Evolutionary conservation across 2,888 invertebrate species (phyloP), one percentile per base, ranked within the genome.

Genomic region (Ophion obscuratus): DNA sequence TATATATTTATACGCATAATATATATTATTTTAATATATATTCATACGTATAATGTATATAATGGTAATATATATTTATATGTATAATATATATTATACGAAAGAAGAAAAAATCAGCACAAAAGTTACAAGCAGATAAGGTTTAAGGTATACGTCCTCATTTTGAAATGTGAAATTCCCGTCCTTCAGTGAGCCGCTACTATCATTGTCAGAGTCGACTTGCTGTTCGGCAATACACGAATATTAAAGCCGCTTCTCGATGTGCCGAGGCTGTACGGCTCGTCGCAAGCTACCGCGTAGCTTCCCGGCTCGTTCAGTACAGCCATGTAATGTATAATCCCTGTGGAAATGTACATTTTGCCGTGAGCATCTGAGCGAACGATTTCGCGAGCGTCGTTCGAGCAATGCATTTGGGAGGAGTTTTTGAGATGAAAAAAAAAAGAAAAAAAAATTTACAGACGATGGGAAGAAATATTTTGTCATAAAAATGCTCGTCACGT

Each of bases 221-320:
- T 91, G 74, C 92, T 92, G 66, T 91, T 92, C 11, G 93, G 91
- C 44, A 90, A 87, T 14, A 92, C 91, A 79, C 94, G 92, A 73
- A 93, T 87, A 66, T 90, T 90, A 81, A 93, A 89, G 66, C 86
- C 89, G 75, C 87, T 89, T 81, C 85, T 88, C 59, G 91, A 89
- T 70, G 88, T 85, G 78, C 93, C 93, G 14, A 93, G 88, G 24
- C 87, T 91, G 80, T 90, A 87, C 0, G 90, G 89, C 11, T 91
- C 90, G 67, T 91, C 92, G 80, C 94, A 94, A n/a, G 90, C 91
- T 7, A 94, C 93, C 0, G 92, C 93, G 44, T 89, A 91, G 73
- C 93, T 94, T 44, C 92, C 91, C 3, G 81, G 88, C 17, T 91
- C 89, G 85, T 94, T 94, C 70, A 86, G 78, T 10, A 90, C 89